Evolutionary conservation across 92 coral and sea anemone species (phyloP).

Genomic region (Pocillopora meandrina): DNA sequence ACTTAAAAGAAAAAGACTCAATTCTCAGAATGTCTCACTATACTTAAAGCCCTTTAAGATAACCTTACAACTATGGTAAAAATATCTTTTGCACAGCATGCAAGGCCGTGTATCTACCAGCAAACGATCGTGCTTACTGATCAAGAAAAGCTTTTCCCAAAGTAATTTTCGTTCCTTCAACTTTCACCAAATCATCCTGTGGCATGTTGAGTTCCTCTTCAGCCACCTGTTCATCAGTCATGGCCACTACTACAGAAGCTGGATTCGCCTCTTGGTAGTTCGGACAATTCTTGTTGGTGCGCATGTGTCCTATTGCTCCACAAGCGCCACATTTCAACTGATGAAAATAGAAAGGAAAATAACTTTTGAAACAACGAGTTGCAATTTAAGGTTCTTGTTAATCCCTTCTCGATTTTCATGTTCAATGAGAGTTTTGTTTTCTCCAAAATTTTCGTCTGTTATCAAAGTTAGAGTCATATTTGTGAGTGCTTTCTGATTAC

Average conservation of each 20-base stretch:
- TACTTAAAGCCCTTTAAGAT: too few species aligned
- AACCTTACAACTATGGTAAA: too few species aligned
- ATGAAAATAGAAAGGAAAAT: neutral
- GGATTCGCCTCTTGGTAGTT: constrained; percentile 91
- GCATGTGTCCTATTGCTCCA: constrained; percentile 99
- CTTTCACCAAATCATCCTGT: constrained; percentile 96
- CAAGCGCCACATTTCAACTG: constrained; percentile 99
- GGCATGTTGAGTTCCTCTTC: constrained; percentile 99
- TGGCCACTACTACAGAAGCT: constrained; percentile 89
- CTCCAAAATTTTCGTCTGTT: too few species aligned
- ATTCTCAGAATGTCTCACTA: too few species aligned
- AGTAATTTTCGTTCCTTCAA: constrained; percentile 98
- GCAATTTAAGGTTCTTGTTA: neutral
- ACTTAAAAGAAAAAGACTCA: too few species aligned
- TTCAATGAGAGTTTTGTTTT: too few species aligned
- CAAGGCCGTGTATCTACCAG: too few species aligned
- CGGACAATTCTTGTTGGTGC: constrained; percentile 99
- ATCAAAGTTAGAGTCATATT: too few species aligned
- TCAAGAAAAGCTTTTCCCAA: constrained; percentile 97
- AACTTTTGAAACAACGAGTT: neutral
- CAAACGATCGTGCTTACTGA: constrained; percentile 45
- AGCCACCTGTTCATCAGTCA: constrained; percentile 99
- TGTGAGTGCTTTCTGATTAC: too few species aligned
- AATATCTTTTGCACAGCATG: too few species aligned
- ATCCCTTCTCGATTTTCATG: neutral